A percentile compares a stretch with the other conserved stretches of the same genome.
Evolutionary conservation across 2,888 invertebrate genomes (phyloP).

Genomic region (Desoria tigrina): DNA sequence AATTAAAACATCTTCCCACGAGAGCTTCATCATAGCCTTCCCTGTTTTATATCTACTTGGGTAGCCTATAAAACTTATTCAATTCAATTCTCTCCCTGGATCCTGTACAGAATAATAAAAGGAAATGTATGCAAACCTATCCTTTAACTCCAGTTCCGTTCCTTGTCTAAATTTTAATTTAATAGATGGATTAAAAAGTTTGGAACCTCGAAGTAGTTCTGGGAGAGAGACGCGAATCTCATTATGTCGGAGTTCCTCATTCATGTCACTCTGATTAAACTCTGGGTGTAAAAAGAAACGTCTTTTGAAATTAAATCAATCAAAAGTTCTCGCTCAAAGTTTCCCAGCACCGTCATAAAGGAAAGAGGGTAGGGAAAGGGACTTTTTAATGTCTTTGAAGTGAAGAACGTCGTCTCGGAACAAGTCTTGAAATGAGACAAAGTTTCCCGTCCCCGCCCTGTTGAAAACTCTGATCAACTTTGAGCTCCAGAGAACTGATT

Average conservation of each 20-base stretch:
- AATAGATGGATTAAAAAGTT: conserved; percentile 8
- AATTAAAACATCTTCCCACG: not conserved
- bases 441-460: not conserved
- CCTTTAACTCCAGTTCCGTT: no score
- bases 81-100: no score
- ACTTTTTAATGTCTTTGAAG: conserved; percentile 2
- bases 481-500: not conserved
- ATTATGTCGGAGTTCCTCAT: no score
- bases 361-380: not conserved
- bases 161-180: no score
- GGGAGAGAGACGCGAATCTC: no score
- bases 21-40: no score
- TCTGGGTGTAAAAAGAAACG: not conserved
- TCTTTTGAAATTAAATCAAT: conserved; percentile 13
- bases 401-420: not conserved
- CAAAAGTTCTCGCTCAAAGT: conserved; percentile 2
- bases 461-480: conserved; percentile 8
- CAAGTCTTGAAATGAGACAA: conserved; percentile 11
- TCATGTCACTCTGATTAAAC: conserved; percentile 2
- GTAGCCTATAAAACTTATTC: no score
- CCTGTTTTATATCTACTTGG: no score
- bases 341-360: conserved; percentile 5
- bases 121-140: no score
- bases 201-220: not conserved
- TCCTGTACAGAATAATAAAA: no score